Evolutionary conservation across 2,113 vertebrate genomes (phyloP).

Genomic region (Lota lota): DNA sequence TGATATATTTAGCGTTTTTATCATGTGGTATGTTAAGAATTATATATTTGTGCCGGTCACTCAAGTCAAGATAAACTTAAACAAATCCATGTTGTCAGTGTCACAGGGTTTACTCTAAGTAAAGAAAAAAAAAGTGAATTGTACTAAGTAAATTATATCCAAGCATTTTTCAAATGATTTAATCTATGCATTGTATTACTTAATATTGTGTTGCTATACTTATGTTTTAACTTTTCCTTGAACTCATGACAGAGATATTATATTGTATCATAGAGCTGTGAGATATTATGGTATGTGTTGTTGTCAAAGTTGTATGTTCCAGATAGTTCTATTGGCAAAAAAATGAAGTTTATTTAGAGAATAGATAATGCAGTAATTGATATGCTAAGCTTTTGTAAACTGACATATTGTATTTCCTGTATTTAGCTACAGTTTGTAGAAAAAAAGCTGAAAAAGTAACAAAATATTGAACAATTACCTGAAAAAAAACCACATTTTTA

Average conservation of each 20-base stretch:
- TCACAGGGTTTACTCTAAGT: constrained; percentile 56
- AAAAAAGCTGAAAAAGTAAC: constrained; percentile 62
- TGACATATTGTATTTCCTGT: constrained; percentile 79
- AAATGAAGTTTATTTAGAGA: constrained; percentile 86
- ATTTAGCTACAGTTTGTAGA: constrained; percentile 80
- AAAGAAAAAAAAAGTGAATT: constrained; percentile 52
- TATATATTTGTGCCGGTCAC: constrained; percentile 70
- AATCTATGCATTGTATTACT: constrained; percentile 92
- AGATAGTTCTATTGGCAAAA: constrained; percentile 76
- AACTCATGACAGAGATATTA: constrained; percentile 85
- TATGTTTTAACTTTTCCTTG: constrained; percentile 71
- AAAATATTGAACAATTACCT: constrained; percentile 54
- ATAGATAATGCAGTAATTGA: constrained; percentile 81
- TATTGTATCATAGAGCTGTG: constrained; percentile 94
- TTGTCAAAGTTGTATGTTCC: constrained; percentile 86
- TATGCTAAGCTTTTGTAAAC: constrained; percentile 89
- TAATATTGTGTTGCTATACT: constrained; percentile 76
- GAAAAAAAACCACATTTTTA: constrained; percentile 67
- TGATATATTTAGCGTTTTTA: constrained; percentile 60
- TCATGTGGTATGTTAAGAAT: constrained; percentile 55
- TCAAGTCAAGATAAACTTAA: constrained; percentile 65
- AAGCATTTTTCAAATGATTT: constrained; percentile 84
- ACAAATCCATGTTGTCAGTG: constrained; percentile 55
- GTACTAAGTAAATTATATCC: constrained; percentile 79
- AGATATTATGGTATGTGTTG: constrained; percentile 82